Evolutionary conservation across 2,113 vertebrate genomes (phyloP).

Genomic region (Coturnix japonica): DNA sequence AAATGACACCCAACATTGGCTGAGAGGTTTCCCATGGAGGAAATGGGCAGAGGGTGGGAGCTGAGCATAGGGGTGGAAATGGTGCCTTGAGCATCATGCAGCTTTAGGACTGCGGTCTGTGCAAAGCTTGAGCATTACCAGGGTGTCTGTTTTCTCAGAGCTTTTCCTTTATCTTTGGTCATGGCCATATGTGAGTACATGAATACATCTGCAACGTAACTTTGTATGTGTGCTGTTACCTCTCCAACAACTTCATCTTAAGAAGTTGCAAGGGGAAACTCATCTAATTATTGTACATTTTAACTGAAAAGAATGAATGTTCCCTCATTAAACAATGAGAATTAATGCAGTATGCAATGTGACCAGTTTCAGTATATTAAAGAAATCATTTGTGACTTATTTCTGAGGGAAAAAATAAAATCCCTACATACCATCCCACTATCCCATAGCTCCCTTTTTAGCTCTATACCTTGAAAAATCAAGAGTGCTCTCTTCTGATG

Average conservation of each 20-base stretch:
- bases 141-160: not conserved
- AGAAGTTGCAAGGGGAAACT: not conserved
- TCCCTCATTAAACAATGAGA: not conserved
- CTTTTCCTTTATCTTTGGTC: not conserved
- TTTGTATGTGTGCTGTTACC: not conserved
- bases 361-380: constrained; percentile 29
- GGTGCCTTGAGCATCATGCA: not conserved
- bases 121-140: not conserved
- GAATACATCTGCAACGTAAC: not conserved
- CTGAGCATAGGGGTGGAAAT: not conserved
- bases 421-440: not conserved
- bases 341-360: not conserved
- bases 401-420: not conserved
- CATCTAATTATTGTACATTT: not conserved
- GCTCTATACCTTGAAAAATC: not conserved
- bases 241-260: not conserved
- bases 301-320: not conserved
- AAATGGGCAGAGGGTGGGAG: not conserved
- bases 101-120: not conserved
- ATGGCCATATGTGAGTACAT: too few species aligned
- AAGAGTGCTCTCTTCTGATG: not conserved
- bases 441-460: constrained; percentile 6
- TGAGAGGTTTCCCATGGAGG: not conserved
- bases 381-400: constrained; percentile 17
- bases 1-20: not conserved